Percentiles rank a stretch among this genome's conserved stretches.
Evolutionary conservation across 2,113 vertebrate genomes (phyloP).

Genomic region (Xerus inauris): DNA sequence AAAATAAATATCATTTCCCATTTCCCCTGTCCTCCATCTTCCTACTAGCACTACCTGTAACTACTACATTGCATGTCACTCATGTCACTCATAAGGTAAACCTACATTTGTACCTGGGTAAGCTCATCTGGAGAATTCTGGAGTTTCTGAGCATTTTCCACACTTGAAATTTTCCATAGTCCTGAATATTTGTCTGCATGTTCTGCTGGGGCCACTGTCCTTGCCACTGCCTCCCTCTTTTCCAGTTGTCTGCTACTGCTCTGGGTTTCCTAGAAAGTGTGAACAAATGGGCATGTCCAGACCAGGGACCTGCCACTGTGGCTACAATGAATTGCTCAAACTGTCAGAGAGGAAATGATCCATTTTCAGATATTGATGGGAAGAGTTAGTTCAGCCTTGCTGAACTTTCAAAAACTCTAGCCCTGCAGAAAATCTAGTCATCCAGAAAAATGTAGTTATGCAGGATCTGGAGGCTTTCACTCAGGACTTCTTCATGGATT

Average conservation of each 20-base stretch:
- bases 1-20: slow-evolving; percentile 12
- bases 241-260: not conserved
- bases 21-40: not conserved
- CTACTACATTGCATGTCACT: not conserved
- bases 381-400: not conserved
- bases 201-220: not conserved
- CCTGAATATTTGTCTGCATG: not conserved
- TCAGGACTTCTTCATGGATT: not conserved
- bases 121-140: not conserved
- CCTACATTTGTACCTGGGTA: not conserved
- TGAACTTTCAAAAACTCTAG: not conserved
- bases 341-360: not conserved
- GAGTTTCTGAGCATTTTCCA: not conserved
- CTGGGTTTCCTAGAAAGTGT: not conserved
- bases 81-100: not conserved
- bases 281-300: not conserved
- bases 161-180: not conserved
- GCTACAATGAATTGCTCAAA: not conserved
- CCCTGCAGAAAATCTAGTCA: not conserved
- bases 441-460: not conserved
- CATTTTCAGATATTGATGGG: not conserved
- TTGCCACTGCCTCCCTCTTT: not conserved
- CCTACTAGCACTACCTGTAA: not conserved
- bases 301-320: not conserved
- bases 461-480: not conserved